A percentile compares a stretch with the other conserved stretches of the same genome.
Conservation (phyloP, 1,140 invertebrate genomes). For the Anastrepha ludens region DNA sequence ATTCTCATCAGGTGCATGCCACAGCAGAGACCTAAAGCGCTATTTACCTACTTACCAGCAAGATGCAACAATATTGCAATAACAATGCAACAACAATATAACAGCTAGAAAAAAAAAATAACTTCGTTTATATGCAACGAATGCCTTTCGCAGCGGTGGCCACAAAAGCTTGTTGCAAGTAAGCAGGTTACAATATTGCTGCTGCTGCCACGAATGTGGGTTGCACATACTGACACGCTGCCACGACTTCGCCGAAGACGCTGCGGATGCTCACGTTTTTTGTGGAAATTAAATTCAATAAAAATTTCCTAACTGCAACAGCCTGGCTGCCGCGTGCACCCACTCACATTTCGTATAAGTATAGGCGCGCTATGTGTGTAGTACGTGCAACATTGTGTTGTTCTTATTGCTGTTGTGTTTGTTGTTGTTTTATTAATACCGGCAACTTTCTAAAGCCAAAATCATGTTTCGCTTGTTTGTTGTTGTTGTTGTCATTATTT, state of each 20-base stretch:
- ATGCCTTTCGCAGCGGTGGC: background rate
- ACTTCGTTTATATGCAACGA: conserved; percentile 20
- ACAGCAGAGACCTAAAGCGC: background rate
- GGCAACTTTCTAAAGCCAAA: background rate
- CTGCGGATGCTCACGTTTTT: conserved; percentile 33
- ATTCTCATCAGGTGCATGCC: conserved; percentile 46
- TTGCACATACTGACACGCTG: conserved; percentile 1
- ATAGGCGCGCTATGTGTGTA: background rate
- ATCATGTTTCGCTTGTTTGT: background rate
- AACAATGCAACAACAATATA: background rate
- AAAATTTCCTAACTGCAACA: conserved; percentile 29
- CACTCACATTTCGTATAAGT: background rate
- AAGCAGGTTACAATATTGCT: conserved; percentile 18
- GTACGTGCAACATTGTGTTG: background rate
- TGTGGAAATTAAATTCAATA: conserved; percentile 49
- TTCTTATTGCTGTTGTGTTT: background rate
- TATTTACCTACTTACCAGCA: conserved; percentile 40
- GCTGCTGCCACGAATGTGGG: conserved; percentile 1
- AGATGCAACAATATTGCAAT: background rate
- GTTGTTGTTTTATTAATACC: background rate
- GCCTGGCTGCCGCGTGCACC: background rate
- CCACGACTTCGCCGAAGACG: background rate
- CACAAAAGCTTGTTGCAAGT: conserved; percentile 12
- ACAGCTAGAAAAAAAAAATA: background rate
- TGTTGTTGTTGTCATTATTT: conserved; percentile 14